Percentiles rank a stretch among this genome's conserved stretches.
phyloP scores from a whole-genome alignment of 2,888 invertebrate genomes.

The Zaprionus bogoriensis region DNA sequence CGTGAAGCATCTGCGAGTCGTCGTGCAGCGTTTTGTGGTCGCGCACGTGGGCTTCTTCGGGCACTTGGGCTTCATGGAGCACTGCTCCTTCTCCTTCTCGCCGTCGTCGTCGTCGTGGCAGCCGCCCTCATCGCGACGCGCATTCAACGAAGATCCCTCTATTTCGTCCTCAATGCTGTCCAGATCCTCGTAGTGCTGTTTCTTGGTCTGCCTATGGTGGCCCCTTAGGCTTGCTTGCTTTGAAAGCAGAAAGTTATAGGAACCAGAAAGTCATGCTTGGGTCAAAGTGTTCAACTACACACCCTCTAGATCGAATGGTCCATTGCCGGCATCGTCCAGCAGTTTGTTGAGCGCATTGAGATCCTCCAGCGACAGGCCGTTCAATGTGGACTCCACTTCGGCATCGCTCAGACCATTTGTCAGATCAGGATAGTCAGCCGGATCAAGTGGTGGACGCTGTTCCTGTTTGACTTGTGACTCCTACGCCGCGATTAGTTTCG shows the following conservation, averaged over 20 bases:
- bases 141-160: constrained; percentile 2
- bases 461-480: constrained; percentile 12
- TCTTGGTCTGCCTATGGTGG: constrained; percentile 29
- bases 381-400: constrained; percentile 74
- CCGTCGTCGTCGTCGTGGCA: constrained; percentile 55
- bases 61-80: constrained; percentile 33
- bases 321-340: constrained; percentile 57
- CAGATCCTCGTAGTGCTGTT: constrained; percentile 22
- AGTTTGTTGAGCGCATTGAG: constrained; percentile 68
- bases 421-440: constrained; percentile 56
- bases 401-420: constrained; percentile 69
- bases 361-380: constrained; percentile 73
- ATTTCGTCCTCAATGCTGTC: constrained; percentile 20
- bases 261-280: too few relatives aligned
- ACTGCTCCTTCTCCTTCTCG: constrained; percentile 25
- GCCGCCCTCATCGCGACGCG: constrained; percentile 10
- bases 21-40: constrained; percentile 23
- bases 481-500: too few relatives aligned
- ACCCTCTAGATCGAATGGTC: constrained; percentile 43
- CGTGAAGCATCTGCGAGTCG: constrained; percentile 6
- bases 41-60: constrained; percentile 20
- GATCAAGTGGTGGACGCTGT: not conserved
- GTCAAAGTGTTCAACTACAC: not conserved
- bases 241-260: constrained; percentile 22
- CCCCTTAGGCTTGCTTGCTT: constrained; percentile 53